Percentiles rank a stretch among this genome's conserved stretches.
phyloP scores from a whole-genome alignment of 1,140 invertebrate species.

The Pseudomyrmex gracilis region DNA sequence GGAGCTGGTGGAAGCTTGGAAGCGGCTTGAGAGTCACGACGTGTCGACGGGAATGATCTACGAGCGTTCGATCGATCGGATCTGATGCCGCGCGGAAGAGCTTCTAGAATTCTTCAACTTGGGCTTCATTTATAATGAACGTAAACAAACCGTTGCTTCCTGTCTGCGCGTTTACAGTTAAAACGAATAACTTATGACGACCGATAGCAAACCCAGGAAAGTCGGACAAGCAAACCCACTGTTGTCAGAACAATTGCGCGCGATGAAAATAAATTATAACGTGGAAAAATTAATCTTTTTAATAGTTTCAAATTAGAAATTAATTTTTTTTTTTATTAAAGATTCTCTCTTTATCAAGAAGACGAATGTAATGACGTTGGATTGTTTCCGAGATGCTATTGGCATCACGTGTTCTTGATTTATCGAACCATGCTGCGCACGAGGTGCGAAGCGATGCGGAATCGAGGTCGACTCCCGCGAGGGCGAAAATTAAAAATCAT shows the following conservation, averaged over 20 bases:
- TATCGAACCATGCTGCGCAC: background rate
- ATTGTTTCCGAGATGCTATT: slow-evolving; percentile 8
- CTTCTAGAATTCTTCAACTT: slow-evolving; percentile 51
- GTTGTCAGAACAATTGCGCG: too few relatives aligned
- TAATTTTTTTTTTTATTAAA: background rate
- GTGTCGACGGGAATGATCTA: slow-evolving; percentile 73
- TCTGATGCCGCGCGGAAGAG: slow-evolving; percentile 64
- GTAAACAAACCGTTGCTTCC: slow-evolving; percentile 11
- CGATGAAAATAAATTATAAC: background rate
- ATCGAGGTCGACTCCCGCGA: slow-evolving; percentile 11
- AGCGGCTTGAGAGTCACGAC: slow-evolving; percentile 63
- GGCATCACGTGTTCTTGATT: slow-evolving; percentile 3
- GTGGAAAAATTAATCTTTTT: background rate
- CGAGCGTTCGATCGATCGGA: slow-evolving; percentile 68
- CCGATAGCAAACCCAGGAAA: background rate
- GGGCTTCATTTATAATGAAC: slow-evolving; percentile 32
- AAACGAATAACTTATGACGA: background rate
- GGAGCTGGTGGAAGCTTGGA: slow-evolving; percentile 39
- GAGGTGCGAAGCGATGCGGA: background rate
- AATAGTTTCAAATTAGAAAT: background rate
- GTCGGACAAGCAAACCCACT: background rate
- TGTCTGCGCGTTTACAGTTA: background rate
- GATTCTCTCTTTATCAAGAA: background rate
- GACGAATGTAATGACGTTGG: background rate
- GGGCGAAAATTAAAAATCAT: slow-evolving; percentile 75